Evolutionary conservation across 2,113 vertebrate genomes (phyloP), one percentile per base, ranked within the genome.

Genomic region (Geococcyx californianus): DNA sequence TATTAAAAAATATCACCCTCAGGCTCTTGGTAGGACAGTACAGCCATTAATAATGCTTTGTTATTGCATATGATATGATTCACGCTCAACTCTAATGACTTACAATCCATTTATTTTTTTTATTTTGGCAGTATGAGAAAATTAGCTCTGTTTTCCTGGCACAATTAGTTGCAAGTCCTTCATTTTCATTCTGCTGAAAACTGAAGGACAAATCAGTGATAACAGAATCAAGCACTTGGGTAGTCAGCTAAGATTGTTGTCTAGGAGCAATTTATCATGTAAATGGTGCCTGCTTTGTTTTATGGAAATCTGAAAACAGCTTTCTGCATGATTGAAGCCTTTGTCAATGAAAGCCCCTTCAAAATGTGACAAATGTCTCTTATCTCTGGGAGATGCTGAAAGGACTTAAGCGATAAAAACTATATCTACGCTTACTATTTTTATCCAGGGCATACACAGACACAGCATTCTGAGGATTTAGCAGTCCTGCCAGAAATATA

Each of bases 241-340:
- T 96, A 98, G 98, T 97, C 97, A 98, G 95, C 97, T 97, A 97
- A 97, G 98, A 98, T 98, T 97, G 97, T 95, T 97, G 97, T 98
- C 98, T 98, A 77, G 68, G 91, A 98, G 98, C 98, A 98, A 98
- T 99, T 98, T 98, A 98, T 99, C 98, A 98, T 98, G 98, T 98
- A 98, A 99, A 99, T 98, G 97, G 97, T 97, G 97, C 97, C 97
- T 92, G 96, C 96, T 98, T 98, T 98, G 97, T 98, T 98, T 98
- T 98, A 98, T 98, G 98, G 98, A 98, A 98, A 98, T 98, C 97
- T 98, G 96, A 98, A 98, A 98, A 98, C 98, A 98, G 98, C 98
- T 99, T 99, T 98, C 98, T 98, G 97, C 98, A 97, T 98, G 98
- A 98, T 97, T 98, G 98, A 99, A 98, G 96, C 84, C 87, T 98